phyloP scores from a whole-genome alignment of 2,113 vertebrate genomes.

The Blennius ocellaris region DNA sequence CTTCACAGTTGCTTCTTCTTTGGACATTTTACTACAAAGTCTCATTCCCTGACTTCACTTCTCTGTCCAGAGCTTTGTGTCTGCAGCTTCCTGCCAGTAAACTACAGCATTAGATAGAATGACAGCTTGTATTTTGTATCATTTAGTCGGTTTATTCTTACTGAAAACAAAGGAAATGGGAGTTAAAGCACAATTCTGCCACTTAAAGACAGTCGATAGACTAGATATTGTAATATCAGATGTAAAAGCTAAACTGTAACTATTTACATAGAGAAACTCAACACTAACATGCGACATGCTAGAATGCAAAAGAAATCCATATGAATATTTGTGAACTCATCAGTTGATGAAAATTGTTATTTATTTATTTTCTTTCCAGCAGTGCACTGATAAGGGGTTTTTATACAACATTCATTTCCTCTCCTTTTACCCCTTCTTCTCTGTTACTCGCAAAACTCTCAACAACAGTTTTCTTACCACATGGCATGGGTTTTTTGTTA shows the following conservation, averaged over 20 bases:
- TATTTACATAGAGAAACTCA: constrained; percentile 88
- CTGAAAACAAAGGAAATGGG: constrained; percentile 92
- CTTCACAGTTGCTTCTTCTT: constrained; percentile 35
- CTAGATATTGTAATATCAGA: constrained; percentile 88
- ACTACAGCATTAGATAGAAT: constrained; percentile 89
- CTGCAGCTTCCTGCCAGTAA: constrained; percentile 93
- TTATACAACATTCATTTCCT: constrained; percentile 93
- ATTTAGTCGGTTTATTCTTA: constrained; percentile 86
- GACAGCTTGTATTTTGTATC: constrained; percentile 88
- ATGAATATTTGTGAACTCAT: constrained; percentile 95
- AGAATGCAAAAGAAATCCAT: constrained; percentile 96
- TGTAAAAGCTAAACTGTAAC: constrained; percentile 94
- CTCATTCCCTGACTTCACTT: constrained; percentile 82
- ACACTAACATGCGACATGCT: constrained; percentile 94
- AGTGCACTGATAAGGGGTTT: constrained; percentile 95
- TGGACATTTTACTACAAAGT: constrained; percentile 70
- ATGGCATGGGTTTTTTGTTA: constrained; percentile 96
- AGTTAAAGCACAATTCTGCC: constrained; percentile 99
- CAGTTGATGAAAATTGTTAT: constrained; percentile 77
- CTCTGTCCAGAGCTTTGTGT: constrained; percentile 89
- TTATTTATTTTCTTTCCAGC: constrained; percentile 89
- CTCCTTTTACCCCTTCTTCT: constrained; percentile 67
- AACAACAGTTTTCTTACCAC: constrained; percentile 92
- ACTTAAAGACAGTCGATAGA: constrained; percentile 91
- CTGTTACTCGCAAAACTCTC: constrained; percentile 78